Base-by-base conservation (phyloP, 1,140 invertebrate species). In the Aphaenogaster floridana region DNA sequence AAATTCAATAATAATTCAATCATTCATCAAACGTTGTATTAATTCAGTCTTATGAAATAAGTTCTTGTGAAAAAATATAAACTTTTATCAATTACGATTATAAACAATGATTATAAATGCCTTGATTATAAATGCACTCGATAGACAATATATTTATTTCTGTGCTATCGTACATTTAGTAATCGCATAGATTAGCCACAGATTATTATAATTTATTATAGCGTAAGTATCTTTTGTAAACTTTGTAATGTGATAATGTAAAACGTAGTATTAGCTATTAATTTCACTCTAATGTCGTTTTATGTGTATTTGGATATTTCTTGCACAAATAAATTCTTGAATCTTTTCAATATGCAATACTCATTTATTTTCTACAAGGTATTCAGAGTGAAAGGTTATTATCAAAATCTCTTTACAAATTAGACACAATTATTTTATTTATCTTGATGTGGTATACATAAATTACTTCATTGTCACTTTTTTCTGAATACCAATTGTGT, bases 401-500 rank as follows among this genome's bases (percentile, higher is more conserved):
- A 69, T 68, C 39, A 61, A 34, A 57, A 11, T 59, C 54, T 39
- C 48, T 66, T n/a, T 50, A 52, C 3, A 63, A 13, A 48, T 48
- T 61, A 57, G 7, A 17, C 1, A 66, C 2, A 63, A 74, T 7
- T 36, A 84, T 84, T 36, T 84, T 15, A 76, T 84, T 84, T 76
- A 84, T 84, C 36, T 39, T 7, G 9, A 68, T 21, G 34, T 52
- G 28, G 7, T 78, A 71, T 34, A 34, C 21, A 54, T 63, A 34
- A 39, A 50, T 52, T 63, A 8, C 21, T 61, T 85, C 39, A 61
- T 78, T 13, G 63, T 86, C 28, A 66, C 36, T 87, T 91, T 72
- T 90, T 90, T 61, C 61, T 68, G 21, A 91, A 74, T 54, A 92
- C 96, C 13, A 98, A 95, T 84, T 97, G 97, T 0, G 98, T 97